A percentile compares a stretch with the other conserved stretches of the same genome.
These are phyloP conservation scores for Euphonia xanthogaster DNA, from an alignment of 2,797 vertebrate species.

Conservation along the genomic window DNA sequence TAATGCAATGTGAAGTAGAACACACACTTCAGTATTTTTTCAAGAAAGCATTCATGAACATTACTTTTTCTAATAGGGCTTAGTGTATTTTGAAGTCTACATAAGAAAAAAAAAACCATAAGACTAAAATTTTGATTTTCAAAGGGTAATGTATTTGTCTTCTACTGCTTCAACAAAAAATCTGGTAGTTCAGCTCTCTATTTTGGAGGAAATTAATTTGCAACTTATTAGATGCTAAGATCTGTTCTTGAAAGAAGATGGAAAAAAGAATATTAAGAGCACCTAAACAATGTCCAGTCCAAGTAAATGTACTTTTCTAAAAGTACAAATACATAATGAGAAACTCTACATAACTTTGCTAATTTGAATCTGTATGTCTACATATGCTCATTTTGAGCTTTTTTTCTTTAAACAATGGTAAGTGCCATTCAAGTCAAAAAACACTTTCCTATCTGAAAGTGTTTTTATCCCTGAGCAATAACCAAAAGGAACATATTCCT, in stretches of 20 bases:
- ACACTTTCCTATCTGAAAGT: neutral
- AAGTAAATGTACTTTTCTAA: neutral
- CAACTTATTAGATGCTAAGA: neutral
- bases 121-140: neutral
- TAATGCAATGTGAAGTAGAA: neutral
- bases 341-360: neutral
- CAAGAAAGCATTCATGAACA: neutral
- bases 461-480: constrained; percentile 20
- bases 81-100: neutral
- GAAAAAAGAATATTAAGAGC: neutral
- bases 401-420: neutral
- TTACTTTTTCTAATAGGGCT: neutral
- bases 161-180: neutral
- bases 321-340: neutral
- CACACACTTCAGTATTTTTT: neutral
- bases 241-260: neutral
- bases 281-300: neutral
- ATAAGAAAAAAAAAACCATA: neutral
- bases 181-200: neutral
- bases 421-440: neutral
- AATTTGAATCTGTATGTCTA: neutral
- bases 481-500: constrained; percentile 43
- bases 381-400: neutral
- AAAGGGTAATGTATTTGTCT: neutral
- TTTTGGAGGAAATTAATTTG: neutral